Conservation (phyloP, 1,140 invertebrate genomes). For the Tetramorium parvispinum region DNA sequence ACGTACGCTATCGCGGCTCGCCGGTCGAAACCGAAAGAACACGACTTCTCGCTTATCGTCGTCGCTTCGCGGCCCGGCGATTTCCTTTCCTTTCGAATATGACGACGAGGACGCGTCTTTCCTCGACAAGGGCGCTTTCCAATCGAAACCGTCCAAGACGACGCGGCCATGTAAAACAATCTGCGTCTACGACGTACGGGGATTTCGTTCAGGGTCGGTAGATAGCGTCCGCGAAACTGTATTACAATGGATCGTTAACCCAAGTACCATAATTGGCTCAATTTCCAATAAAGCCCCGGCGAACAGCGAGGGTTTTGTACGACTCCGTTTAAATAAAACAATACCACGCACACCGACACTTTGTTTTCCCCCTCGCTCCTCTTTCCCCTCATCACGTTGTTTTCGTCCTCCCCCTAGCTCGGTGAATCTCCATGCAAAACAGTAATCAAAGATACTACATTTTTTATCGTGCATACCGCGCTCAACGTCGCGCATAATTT, state of each 20-base stretch:
- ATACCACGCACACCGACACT: slow-evolving; percentile 42
- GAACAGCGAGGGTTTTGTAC: neutral
- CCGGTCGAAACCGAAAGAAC: slow-evolving; percentile 44
- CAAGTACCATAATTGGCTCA: slow-evolving; percentile 69
- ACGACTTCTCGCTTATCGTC: slow-evolving; percentile 61
- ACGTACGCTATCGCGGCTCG: slow-evolving; percentile 36
- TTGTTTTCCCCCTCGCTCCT: neutral
- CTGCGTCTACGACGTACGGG: slow-evolving; percentile 3
- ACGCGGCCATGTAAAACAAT: slow-evolving; percentile 19
- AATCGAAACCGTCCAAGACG: slow-evolving; percentile 29
- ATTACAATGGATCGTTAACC: slow-evolving; percentile 72
- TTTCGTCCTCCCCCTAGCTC: neutral
- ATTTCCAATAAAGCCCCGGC: slow-evolving; percentile 66
- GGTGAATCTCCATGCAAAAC: slow-evolving; percentile 39
- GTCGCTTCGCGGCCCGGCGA: slow-evolving; percentile 1
- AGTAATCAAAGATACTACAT: slow-evolving; percentile 52
- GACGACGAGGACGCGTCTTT: neutral
- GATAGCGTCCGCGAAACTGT: slow-evolving; percentile 51
- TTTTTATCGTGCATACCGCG: slow-evolving; percentile 38
- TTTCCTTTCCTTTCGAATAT: neutral
- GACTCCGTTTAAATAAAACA: slow-evolving; percentile 68
- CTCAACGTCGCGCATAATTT: slow-evolving; percentile 38
- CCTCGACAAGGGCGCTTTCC: slow-evolving; percentile 44
- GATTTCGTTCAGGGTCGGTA: slow-evolving; percentile 11
- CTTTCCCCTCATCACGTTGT: neutral